These are phyloP conservation scores for Epistrophella euchroma DNA, from an alignment of 2,888 invertebrate genomes.

Conservation along the genomic window DNA sequence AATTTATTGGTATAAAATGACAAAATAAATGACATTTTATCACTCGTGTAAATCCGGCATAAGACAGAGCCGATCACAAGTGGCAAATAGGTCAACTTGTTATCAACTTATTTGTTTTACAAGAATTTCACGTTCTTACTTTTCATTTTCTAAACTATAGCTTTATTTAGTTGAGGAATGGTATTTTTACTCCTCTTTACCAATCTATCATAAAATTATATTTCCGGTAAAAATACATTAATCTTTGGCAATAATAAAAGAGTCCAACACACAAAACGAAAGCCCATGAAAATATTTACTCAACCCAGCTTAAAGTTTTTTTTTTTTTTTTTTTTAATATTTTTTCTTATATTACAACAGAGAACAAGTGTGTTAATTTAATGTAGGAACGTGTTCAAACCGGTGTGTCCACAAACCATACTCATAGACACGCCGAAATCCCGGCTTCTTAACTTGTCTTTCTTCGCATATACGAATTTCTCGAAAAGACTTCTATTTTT, in stretches of 20 bases:
- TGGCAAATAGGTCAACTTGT: too few relatives aligned
- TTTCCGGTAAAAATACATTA: slow-evolving; percentile 6
- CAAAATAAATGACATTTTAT: too few relatives aligned
- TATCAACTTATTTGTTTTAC: too few relatives aligned
- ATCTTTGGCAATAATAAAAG: slow-evolving; percentile 4
- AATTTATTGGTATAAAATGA: too few relatives aligned
- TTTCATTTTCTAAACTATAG: neutral
- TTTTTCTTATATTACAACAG: slow-evolving; percentile 10
- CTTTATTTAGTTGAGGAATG: neutral
- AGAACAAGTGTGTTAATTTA: slow-evolving; percentile 33
- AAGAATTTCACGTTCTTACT: neutral
- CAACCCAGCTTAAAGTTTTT: slow-evolving; percentile 5
- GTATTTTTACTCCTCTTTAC: neutral
- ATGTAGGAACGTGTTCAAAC: slow-evolving; percentile 38
- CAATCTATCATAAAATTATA: neutral
- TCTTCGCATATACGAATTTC: slow-evolving; percentile 20
- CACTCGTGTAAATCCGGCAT: too few relatives aligned
- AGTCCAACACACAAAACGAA: slow-evolving; percentile 1
- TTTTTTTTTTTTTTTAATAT: neutral
- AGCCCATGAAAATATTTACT: slow-evolving; percentile 18
- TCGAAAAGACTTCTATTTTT: slow-evolving; percentile 26
- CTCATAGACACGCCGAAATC: slow-evolving; percentile 41
- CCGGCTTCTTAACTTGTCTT: slow-evolving; percentile 46
- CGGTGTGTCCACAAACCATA: slow-evolving; percentile 38
- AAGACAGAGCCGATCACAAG: too few relatives aligned